phyloP scores from a whole-genome alignment of 2,797 vertebrate genomes.

The Coregonus sp. region DNA sequence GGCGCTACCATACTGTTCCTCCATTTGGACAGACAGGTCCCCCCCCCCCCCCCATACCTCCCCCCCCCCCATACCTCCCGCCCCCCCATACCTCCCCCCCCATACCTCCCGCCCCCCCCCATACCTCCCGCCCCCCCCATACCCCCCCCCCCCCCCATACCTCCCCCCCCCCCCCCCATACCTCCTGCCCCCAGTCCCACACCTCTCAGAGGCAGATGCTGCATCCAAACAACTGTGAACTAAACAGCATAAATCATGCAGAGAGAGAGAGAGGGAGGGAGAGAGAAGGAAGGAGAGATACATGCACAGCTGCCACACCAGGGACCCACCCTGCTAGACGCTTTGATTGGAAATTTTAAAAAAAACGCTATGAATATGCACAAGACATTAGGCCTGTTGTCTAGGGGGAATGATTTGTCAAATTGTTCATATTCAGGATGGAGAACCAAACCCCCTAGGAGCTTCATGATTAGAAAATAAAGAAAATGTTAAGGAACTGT shows the following conservation, averaged over 20 bases:
- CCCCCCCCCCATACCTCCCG: no score
- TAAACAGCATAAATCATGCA: no score
- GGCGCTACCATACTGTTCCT: no score
- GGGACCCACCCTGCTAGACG: slow-evolving; percentile 76
- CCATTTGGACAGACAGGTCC: no score
- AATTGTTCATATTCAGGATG: slow-evolving; percentile 79
- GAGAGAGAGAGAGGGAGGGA: slow-evolving; percentile 28
- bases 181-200: no score
- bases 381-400: slow-evolving; percentile 64
- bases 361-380: slow-evolving; percentile 84
- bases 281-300: slow-evolving; percentile 43
- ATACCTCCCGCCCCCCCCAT: no score
- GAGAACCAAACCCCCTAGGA: slow-evolving; percentile 73
- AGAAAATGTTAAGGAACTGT: slow-evolving; percentile 26
- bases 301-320: slow-evolving; percentile 58
- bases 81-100: no score
- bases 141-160: no score
- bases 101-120: no score
- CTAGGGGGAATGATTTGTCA: slow-evolving; percentile 58
- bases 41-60: no score
- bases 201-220: slow-evolving; percentile 38
- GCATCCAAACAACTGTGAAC: no score
- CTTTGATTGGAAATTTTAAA: slow-evolving; percentile 86
- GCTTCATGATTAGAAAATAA: slow-evolving; percentile 72
- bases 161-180: no score